Evolutionary conservation across 2,797 vertebrate species (phyloP).

Genomic region (Martes flavigula): DNA sequence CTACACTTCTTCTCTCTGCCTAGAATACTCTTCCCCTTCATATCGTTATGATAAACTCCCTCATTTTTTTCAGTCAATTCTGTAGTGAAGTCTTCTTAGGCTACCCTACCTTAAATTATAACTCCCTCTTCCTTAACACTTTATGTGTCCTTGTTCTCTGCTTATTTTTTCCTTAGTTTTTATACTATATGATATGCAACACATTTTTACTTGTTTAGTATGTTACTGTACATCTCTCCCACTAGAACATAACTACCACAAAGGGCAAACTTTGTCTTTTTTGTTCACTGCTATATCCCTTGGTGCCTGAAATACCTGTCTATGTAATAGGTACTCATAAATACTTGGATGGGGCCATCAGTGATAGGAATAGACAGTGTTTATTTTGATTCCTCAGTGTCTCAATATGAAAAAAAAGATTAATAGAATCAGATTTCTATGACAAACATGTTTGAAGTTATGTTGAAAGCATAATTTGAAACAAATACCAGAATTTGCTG

Average conservation of each 20-base stretch:
- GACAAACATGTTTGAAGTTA: not conserved
- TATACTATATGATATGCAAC: not conserved
- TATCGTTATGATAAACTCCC: not conserved
- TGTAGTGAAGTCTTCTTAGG: not conserved
- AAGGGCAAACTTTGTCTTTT: not conserved
- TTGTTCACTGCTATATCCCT: not conserved
- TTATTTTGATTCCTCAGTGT: not conserved
- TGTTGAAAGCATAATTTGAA: not conserved
- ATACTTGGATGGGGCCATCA: not conserved
- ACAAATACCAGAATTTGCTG: slow-evolving; percentile 7
- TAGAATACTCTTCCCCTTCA: not conserved
- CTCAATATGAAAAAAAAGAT: slow-evolving; percentile 22
- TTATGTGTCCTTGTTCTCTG: not conserved
- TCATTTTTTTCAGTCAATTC: not conserved
- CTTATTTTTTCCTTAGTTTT: not conserved
- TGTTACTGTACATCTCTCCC: not conserved
- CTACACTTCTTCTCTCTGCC: not conserved
- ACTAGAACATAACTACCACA: not conserved
- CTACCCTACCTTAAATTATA: not conserved
- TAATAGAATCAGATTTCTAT: not conserved
- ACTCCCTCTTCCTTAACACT: not conserved
- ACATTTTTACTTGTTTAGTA: not conserved
- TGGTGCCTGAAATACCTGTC: not conserved
- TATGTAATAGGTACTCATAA: not conserved
- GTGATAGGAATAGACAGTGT: not conserved